Evolutionary conservation across 1,140 invertebrate genomes (phyloP).

Genomic region (Cydia fagiglandana): DNA sequence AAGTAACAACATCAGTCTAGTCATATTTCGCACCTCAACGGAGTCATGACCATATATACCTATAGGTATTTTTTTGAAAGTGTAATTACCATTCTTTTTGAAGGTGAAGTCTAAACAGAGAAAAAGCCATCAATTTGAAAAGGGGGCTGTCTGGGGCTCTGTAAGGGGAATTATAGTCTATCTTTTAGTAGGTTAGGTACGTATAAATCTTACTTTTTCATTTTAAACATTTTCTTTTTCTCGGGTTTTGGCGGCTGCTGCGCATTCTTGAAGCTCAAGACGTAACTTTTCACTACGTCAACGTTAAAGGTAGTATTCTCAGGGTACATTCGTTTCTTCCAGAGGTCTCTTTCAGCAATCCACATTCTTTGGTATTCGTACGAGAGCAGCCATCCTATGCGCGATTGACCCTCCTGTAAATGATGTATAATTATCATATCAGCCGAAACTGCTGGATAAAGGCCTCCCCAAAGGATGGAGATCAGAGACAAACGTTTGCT

Average conservation of each 20-base stretch:
- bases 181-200: too few relatives aligned
- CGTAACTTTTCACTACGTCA: constrained; percentile 72
- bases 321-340: constrained; percentile 72
- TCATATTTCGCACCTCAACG: too few relatives aligned
- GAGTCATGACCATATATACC: too few relatives aligned
- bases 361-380: constrained; percentile 76
- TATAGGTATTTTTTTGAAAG: too few relatives aligned
- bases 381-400: constrained; percentile 66
- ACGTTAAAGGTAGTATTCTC: constrained; percentile 66
- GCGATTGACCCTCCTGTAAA: constrained; percentile 63
- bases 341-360: constrained; percentile 70
- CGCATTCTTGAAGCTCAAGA: constrained; percentile 69
- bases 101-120: too few relatives aligned
- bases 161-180: too few relatives aligned
- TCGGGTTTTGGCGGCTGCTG: constrained; percentile 59
- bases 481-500: too few relatives aligned
- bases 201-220: constrained; percentile 64
- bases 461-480: too few relatives aligned
- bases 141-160: too few relatives aligned
- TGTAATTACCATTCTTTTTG: too few relatives aligned
- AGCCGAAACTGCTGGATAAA: neutral
- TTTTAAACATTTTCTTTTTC: constrained; percentile 70
- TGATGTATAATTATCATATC: neutral
- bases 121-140: too few relatives aligned
- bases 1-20: too few relatives aligned